These are phyloP conservation scores for Crotalus horridus DNA, from an alignment of 2,113 vertebrate species.

Conservation along the genomic window DNA sequence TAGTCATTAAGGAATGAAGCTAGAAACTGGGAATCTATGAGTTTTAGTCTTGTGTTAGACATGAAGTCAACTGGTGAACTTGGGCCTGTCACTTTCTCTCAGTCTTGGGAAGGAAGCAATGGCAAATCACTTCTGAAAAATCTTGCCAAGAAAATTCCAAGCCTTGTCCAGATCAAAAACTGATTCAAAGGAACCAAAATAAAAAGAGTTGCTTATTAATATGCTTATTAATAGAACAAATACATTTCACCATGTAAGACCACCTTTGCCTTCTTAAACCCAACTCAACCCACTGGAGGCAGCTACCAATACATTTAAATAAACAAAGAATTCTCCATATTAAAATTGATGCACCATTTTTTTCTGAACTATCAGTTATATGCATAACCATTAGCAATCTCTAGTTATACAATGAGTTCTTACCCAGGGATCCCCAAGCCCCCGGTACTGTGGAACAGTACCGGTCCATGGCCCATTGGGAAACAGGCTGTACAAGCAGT, in stretches of 20 bases:
- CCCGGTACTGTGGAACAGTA: not conserved
- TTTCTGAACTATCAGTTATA: not conserved
- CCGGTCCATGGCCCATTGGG: not conserved
- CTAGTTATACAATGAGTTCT: slow-evolving; percentile 24
- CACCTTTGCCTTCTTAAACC: not conserved
- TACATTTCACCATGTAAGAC: not conserved
- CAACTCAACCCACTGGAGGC: not conserved
- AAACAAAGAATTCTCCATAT: not conserved
- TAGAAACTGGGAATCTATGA: not conserved
- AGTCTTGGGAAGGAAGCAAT: not conserved
- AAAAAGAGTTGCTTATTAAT: not conserved
- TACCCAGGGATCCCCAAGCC: slow-evolving; percentile 23
- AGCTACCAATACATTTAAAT: not conserved
- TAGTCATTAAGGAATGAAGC: not conserved
- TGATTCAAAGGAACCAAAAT: not conserved
- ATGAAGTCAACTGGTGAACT: not conserved
- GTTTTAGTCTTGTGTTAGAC: not conserved
- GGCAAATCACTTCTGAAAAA: not conserved
- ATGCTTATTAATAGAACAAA: not conserved
- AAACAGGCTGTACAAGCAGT: not conserved
- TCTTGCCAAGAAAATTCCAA: not conserved
- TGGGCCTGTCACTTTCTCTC: not conserved
- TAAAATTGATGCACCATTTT: not conserved
- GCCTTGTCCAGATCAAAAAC: not conserved
- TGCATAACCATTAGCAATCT: slow-evolving; percentile 42